A percentile compares a stretch with the other conserved stretches of the same genome.
Evolutionary conservation across 2,113 vertebrate species (phyloP).

Genomic region (Brachirus orientalis): DNA sequence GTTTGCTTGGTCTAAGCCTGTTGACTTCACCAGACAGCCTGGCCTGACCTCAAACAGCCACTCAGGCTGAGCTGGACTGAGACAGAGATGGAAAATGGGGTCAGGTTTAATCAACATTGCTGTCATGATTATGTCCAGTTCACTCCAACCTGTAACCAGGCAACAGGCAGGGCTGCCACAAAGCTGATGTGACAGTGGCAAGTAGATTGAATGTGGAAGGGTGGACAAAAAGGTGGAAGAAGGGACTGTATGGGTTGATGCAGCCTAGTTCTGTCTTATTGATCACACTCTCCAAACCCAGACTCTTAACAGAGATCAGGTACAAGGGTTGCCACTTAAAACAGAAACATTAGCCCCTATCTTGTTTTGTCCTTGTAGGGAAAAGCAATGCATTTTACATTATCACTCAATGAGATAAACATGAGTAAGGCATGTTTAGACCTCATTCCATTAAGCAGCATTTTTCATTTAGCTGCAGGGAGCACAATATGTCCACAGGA

Average conservation of each 20-base stretch:
- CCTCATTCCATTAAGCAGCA: conserved; percentile 36
- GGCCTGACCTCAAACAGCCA: conserved; percentile 77
- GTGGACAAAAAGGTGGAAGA: conserved; percentile 48
- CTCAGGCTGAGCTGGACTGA: conserved; percentile 59
- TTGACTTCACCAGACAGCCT: conserved; percentile 53
- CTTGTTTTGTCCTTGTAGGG: conserved; percentile 43
- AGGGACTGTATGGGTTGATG: conserved; percentile 32
- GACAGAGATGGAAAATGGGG: conserved; percentile 65
- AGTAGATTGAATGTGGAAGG: conserved; percentile 57
- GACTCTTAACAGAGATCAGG: not conserved
- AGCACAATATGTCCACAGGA: conserved; percentile 4
- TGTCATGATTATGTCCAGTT: conserved; percentile 75
- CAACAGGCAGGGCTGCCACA: conserved; percentile 67
- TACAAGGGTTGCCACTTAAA: conserved; percentile 22
- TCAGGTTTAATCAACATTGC: conserved; percentile 77
- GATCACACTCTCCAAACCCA: not conserved
- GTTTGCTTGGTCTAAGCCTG: conserved; percentile 47
- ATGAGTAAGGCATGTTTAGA: conserved; percentile 22
- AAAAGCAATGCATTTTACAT: conserved; percentile 16
- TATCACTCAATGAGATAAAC: conserved; percentile 40
- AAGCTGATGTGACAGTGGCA: conserved; percentile 74
- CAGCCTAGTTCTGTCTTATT: conserved; percentile 53
- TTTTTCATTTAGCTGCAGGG: conserved; percentile 18
- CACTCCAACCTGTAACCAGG: conserved; percentile 73
- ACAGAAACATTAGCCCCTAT: conserved; percentile 30